A percentile compares a stretch with the other conserved stretches of the same genome.
These are phyloP conservation scores for Leptoclinus maculatus DNA, from an alignment of 2,797 vertebrate species.

Conservation along the genomic window DNA sequence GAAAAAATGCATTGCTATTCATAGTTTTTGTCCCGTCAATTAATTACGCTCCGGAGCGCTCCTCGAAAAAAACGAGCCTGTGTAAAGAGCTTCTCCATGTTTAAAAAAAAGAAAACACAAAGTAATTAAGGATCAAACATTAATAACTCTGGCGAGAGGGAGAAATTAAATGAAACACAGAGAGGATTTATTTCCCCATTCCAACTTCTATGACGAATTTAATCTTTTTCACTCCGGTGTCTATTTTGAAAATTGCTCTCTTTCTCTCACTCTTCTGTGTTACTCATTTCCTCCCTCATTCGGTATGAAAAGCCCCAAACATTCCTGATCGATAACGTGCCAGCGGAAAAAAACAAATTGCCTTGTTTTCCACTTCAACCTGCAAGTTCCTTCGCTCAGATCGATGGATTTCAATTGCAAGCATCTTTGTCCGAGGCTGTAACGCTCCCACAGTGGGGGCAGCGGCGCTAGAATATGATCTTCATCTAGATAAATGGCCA, in stretches of 20 bases:
- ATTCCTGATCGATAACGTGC: constrained; percentile 62
- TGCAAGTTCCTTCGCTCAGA: constrained; percentile 31
- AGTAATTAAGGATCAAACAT: constrained; percentile 74
- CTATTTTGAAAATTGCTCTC: constrained; percentile 47
- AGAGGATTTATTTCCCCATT: constrained; percentile 70
- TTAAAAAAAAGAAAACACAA: constrained; percentile 57
- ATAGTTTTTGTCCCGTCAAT: constrained; percentile 56
- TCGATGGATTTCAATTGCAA: constrained; percentile 59
- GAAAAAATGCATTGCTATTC: constrained; percentile 69
- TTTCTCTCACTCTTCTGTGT: constrained; percentile 12
- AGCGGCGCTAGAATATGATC: constrained; percentile 1
- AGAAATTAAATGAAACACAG: constrained; percentile 67
- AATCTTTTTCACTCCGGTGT: constrained; percentile 39
- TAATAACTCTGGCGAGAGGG: constrained; percentile 65
- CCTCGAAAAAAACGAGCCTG: constrained; percentile 24
- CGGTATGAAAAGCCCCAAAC: constrained; percentile 45
- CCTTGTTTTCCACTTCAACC: constrained; percentile 32
- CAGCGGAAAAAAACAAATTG: constrained; percentile 27
- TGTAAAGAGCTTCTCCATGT: constrained; percentile 55
- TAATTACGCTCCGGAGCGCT: constrained; percentile 61
- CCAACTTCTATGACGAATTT: constrained; percentile 48
- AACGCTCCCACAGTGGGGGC: background rate
- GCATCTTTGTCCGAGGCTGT: constrained; percentile 39
- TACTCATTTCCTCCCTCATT: constrained; percentile 40
- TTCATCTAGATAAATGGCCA: constrained; percentile 36